phyloP scores from a whole-genome alignment of 1,140 invertebrate species.

The Danaus melanippus region DNA sequence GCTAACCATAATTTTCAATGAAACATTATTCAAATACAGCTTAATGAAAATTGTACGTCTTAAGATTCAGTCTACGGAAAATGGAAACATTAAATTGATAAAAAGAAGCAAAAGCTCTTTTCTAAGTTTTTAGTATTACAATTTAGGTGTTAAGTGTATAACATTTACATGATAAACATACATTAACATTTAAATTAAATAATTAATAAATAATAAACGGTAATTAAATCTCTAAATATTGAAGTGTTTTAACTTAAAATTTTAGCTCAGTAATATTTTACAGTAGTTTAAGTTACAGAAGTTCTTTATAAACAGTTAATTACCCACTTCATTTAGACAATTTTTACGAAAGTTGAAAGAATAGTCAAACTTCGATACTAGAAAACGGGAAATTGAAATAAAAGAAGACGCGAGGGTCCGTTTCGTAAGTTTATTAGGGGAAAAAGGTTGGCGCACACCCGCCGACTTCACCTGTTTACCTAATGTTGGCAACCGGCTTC shows the following conservation, averaged over 20 bases:
- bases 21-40: slow-evolving; percentile 13
- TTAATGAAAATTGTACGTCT: slow-evolving; percentile 18
- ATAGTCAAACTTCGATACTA: slow-evolving; percentile 41
- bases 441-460: slow-evolving; percentile 34
- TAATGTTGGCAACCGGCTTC: slow-evolving; percentile 29
- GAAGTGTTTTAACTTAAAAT: no score
- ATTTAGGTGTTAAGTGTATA: no score
- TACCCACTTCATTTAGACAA: not conserved
- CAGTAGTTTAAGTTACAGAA: no score
- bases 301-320: no score
- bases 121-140: not conserved
- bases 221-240: no score
- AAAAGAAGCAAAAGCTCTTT: slow-evolving; percentile 6
- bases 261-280: no score
- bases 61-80: slow-evolving; percentile 9
- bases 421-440: slow-evolving; percentile 39
- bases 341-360: slow-evolving; percentile 25
- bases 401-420: slow-evolving; percentile 37
- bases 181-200: no score
- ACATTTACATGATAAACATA: no score
- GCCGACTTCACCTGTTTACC: slow-evolving; percentile 32
- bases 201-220: no score
- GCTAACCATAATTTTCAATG: slow-evolving; percentile 11
- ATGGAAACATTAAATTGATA: slow-evolving; percentile 13
- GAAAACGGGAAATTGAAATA: slow-evolving; percentile 47